A percentile compares a stretch with the other conserved stretches of the same genome.
Evolutionary conservation across 2,888 invertebrate species (phyloP).

Genomic region (Pheosia tremula): DNA sequence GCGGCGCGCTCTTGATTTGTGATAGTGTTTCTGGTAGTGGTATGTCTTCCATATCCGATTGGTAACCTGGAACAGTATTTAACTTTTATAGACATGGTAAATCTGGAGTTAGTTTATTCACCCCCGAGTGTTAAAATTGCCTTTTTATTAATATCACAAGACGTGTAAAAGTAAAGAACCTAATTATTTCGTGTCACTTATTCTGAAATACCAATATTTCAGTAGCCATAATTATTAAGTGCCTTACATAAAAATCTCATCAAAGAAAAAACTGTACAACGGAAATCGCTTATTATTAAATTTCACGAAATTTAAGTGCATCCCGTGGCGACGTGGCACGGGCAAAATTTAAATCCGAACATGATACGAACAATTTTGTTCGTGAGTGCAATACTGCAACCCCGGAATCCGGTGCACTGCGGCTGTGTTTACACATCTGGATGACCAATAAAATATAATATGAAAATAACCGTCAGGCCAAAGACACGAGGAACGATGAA

Average conservation of each 20-base stretch:
- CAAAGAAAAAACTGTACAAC: constrained; percentile 18
- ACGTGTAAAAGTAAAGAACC: too few relatives aligned
- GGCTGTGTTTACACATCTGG: constrained; percentile 73
- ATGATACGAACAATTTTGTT: constrained; percentile 37
- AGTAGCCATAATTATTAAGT: neutral
- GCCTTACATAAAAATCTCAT: constrained; percentile 5
- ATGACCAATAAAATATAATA: constrained; percentile 61
- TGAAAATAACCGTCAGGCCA: constrained; percentile 55
- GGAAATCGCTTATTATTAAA: constrained; percentile 30
- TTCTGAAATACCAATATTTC: neutral
- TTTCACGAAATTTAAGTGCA: constrained; percentile 37
- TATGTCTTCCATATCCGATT: constrained; percentile 69
- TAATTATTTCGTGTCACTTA: too few relatives aligned
- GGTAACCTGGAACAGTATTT: constrained; percentile 59
- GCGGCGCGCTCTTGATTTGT: constrained; percentile 46
- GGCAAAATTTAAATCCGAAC: constrained; percentile 17
- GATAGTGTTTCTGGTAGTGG: constrained; percentile 63
- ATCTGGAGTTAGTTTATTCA: neutral
- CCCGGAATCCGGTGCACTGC: constrained; percentile 52
- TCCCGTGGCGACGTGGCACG: constrained; percentile 23
- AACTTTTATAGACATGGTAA: neutral
- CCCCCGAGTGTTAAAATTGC: too few relatives aligned
- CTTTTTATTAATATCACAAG: too few relatives aligned
- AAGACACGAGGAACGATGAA: constrained; percentile 32
- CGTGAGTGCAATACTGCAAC: constrained; percentile 45